Base-by-base conservation (phyloP, 2,797 vertebrate genomes). In the Leptoclinus maculatus region DNA sequence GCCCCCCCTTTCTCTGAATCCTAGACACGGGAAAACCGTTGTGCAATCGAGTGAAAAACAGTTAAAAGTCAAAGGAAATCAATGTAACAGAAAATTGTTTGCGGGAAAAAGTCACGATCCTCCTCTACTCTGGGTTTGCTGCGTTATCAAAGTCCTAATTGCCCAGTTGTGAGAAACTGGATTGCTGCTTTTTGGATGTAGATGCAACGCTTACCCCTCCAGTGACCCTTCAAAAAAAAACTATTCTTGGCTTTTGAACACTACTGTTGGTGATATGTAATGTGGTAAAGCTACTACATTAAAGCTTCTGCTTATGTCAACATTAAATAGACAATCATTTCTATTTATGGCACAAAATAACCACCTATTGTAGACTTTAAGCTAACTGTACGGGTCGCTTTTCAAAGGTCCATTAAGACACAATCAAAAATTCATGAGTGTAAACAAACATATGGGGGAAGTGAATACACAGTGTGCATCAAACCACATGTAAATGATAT, bases 391-490 rank as follows among this genome's bases (percentile, higher is more conserved):
- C 1, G 29, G 36, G 51, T 79, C 19, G 0, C 67, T 82, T 82
- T 85, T 71, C 36, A 76, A 65, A 81, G 49, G 8, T 70, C 62
- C 71, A 88, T 86, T 76, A 70, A 54, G 38, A 27, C 5, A 8
- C 23, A 58, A 85, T 88, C 2, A 87, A 90, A 81, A 64, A 78
- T 85, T 63, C 12, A 87, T 76, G 62, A 78, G 34, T 38, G 39
- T 54, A 79, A 70, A 73, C 57, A 77, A 74, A 86, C 66, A 83
- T 21, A 58, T 25, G 29, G 3, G 17, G 19, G 32, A 39, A 8
- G 54, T 76, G 34, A 64, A 71, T 8, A 17, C n/a, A 53, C 3
- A 29, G 27, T 29, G 49, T n/a, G 43, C 38, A 71, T 76, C n/a
- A 63, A 63, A 76, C 7, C 41, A 38, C 4, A 72, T n/a, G 9